phyloP scores from a whole-genome alignment of 2,888 invertebrate species.

The Willowsia nigromaculata region DNA sequence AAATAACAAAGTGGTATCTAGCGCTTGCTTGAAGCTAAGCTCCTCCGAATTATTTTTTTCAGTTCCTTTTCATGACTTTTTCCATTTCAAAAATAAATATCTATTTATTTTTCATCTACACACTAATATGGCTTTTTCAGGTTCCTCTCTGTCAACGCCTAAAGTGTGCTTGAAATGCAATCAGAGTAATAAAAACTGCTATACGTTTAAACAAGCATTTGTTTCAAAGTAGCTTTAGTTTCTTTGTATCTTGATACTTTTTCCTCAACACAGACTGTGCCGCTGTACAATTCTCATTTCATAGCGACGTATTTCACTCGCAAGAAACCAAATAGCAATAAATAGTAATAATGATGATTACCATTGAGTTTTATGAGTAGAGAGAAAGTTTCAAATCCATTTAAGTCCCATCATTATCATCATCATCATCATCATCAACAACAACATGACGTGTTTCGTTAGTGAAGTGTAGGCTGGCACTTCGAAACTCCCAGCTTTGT shows the following conservation, averaged over 20 bases:
- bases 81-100: background rate
- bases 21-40: background rate
- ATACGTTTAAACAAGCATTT: too few relatives aligned
- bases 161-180: too few relatives aligned
- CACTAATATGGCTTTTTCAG: background rate
- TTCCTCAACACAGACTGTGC: background rate
- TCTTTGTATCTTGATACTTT: too few relatives aligned
- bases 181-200: too few relatives aligned
- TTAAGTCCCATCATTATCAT: constrained; percentile 1
- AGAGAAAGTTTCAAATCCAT: constrained; percentile 44
- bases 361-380: constrained; percentile 12
- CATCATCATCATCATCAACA: background rate
- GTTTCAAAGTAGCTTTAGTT: too few relatives aligned
- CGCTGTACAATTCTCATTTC: background rate
- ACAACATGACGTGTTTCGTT: too few relatives aligned
- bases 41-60: background rate
- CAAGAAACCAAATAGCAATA: background rate
- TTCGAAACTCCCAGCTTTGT: background rate
- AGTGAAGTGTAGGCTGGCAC: too few relatives aligned
- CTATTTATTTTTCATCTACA: too few relatives aligned
- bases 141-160: too few relatives aligned
- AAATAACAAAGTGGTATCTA: too few relatives aligned
- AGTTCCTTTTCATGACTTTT: background rate
- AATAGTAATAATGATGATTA: constrained; percentile 26
- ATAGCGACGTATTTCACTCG: background rate